Evolutionary conservation across 2,797 vertebrate genomes (phyloP).

Genomic region (Spinus pinus): DNA sequence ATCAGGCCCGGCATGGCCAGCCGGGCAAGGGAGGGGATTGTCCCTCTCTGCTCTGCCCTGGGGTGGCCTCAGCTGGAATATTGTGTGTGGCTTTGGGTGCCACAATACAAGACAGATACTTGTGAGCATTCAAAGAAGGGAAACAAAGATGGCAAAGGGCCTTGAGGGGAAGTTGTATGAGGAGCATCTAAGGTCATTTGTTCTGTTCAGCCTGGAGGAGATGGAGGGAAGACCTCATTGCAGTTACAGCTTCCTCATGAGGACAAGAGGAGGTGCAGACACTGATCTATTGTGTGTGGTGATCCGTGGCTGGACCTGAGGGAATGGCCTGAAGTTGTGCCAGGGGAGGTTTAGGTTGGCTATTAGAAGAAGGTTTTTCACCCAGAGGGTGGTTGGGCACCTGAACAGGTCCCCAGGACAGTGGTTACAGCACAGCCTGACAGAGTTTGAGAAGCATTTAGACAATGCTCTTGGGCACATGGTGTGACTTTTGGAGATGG

Average conservation of each 20-base stretch:
- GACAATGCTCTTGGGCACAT: fast-evolving
- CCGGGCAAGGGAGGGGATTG: not conserved
- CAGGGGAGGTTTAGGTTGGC: not conserved
- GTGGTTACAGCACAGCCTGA: not conserved
- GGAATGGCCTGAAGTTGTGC: not conserved
- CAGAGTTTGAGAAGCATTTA: not conserved
- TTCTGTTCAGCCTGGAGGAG: not conserved
- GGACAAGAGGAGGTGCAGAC: not conserved
- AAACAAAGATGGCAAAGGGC: not conserved
- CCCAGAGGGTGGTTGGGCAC: not conserved
- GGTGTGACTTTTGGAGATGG: not conserved
- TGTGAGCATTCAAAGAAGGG: not conserved
- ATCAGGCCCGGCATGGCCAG: fast-evolving
- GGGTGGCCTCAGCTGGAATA: not conserved
- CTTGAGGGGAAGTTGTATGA: not conserved
- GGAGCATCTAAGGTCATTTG: not conserved
- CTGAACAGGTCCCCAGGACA: not conserved
- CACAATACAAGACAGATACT: not conserved
- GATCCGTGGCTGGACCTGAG: fast-evolving
- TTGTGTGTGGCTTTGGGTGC: not conserved
- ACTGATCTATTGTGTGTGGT: not conserved
- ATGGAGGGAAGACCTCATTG: not conserved
- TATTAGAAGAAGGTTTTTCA: not conserved
- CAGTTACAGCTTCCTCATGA: fast-evolving
- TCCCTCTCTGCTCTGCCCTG: fast-evolving